Evolutionary conservation across 2,888 invertebrate species (phyloP).

Genomic region (Metacarcinus magister): DNA sequence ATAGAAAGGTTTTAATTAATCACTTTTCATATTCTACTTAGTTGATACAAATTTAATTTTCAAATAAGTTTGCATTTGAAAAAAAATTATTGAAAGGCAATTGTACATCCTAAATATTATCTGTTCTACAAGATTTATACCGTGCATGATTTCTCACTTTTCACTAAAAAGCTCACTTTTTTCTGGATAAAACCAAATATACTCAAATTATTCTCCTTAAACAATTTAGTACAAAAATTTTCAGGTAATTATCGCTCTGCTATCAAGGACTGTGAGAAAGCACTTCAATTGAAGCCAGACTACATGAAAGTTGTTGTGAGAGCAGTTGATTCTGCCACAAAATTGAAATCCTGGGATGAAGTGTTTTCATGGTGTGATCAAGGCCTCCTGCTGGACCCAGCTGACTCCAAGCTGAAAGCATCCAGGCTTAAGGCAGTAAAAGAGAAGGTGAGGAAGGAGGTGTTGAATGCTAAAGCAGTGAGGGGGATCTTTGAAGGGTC

Average conservation of each 20-base stretch:
- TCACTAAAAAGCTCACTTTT: conserved; percentile 85
- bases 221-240: not conserved
- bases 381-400: conserved; percentile 76
- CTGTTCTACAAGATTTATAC: not conserved
- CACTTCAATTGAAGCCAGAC: conserved; percentile 90
- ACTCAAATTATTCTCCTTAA: not conserved
- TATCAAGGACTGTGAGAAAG: conserved; percentile 84
- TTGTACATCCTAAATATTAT: not conserved
- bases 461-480: no score
- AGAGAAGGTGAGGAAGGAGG: conserved; percentile 75
- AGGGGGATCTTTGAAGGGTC: no score
- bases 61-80: no score
- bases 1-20: no score
- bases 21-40: no score
- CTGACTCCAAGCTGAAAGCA: conserved; percentile 69
- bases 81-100: no score
- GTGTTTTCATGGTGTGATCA: conserved; percentile 78
- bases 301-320: conserved; percentile 91
- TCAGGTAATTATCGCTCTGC: conserved; percentile 81
- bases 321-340: conserved; percentile 90
- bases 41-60: no score
- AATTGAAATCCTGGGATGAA: conserved; percentile 89
- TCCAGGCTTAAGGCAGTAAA: conserved; percentile 68
- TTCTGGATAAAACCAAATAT: not conserved
- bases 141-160: conserved; percentile 83